Evolutionary conservation across 1,140 invertebrate species (phyloP), one percentile per base, ranked within the genome.

Genomic region (Eriosoma lanigerum): DNA sequence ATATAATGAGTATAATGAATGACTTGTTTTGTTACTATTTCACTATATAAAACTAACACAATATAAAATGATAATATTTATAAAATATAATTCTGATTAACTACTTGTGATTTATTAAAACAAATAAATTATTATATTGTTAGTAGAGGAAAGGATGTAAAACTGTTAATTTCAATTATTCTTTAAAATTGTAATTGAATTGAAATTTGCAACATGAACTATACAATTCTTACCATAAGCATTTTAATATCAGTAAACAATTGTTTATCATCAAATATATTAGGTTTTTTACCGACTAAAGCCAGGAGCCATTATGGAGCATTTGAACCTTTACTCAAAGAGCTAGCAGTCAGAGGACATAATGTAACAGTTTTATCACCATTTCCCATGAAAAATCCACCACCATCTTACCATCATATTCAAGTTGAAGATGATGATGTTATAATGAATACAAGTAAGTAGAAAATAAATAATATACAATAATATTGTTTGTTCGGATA

Each of bases 341-440:
- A 81, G 50, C 81, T 86, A 26, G 83, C 83, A 1, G 50, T 70
- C 52, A 70, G 82, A 82, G 84, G 84, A 6, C 84, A 85, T 68
- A 62, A 85, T 21, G 64, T 85, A 1, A 84, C 84, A 0, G 73
- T 83, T n/a, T 19, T 84, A 3, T 81, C 62, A 32, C 83, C 78
- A 12, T 84, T 73, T 44, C 73, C 70, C 15, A 72, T 32, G 46
- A 81, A 81, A 81, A 82, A 73, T 70, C 72, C 73, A 17, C 58
- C 72, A 13, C 17, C 66, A 24, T 83, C 83, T 66, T 82, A 82
- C 46, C 81, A 38, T 19, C 82, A 83, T n/a, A 81, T 84, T 50
- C 44, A 64, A 8, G 54, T 83, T 10, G 72, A 76, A 4, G 50
- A 56, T 44, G 72, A 76, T 15, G n/a, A 38, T 76, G 5, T 26